Percentiles rank a stretch among this genome's conserved stretches.
phyloP scores from a whole-genome alignment of 2,888 invertebrate species.

The Phortica magna region DNA sequence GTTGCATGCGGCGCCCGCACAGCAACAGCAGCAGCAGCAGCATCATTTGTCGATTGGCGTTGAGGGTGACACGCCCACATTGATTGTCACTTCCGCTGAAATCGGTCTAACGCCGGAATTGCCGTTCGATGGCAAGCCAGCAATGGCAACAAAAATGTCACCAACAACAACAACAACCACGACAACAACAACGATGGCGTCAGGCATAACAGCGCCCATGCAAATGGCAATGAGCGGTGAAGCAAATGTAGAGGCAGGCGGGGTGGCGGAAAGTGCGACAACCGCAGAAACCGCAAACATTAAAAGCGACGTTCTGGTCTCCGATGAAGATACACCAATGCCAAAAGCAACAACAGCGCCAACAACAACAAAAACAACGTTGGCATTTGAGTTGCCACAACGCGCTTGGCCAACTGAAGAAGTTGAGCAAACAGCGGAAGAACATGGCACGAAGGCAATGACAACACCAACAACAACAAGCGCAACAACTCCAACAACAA shows the following conservation, averaged over 20 bases:
- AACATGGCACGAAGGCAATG: constrained; percentile 1
- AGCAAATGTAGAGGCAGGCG: background rate
- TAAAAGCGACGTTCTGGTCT: background rate
- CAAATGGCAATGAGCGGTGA: background rate
- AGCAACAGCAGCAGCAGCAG: constrained; percentile 42
- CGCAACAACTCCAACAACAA: too few relatives aligned
- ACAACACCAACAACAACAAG: constrained; percentile 22
- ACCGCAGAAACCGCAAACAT: background rate
- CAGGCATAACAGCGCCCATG: constrained; percentile 1
- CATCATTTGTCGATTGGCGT: constrained; percentile 56
- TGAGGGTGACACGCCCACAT: constrained; percentile 58
- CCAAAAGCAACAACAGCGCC: constrained; percentile 26
- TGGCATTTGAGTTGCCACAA: background rate
- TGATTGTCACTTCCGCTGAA: constrained; percentile 57
- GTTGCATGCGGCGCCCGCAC: constrained; percentile 36
- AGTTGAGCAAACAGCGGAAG: constrained; percentile 4
- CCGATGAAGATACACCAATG: background rate
- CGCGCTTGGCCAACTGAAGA: background rate
- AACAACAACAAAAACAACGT: constrained; percentile 28
- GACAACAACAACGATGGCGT: background rate
- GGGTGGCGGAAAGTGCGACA: background rate
- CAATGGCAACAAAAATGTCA: background rate
- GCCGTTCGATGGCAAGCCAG: background rate
- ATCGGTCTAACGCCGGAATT: constrained; percentile 47
- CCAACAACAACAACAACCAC: background rate